Conservation (phyloP, 2,797 vertebrate genomes). For the Enteromius treurensis region DNA sequence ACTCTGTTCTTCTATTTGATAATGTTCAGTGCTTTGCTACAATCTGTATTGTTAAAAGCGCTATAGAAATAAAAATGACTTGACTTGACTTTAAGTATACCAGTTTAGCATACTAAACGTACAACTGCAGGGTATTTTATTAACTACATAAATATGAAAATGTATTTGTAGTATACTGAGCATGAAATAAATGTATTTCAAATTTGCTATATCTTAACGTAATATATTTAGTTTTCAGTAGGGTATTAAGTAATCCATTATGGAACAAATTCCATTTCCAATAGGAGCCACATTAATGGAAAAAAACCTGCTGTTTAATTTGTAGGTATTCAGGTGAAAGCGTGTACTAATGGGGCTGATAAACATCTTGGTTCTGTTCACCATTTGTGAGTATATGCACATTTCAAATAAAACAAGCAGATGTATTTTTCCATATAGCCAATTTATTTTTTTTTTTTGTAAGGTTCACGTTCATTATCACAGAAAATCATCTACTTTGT, state of each 20-base stretch:
- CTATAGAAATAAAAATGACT: no score
- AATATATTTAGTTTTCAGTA: no score
- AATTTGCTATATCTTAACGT: no score
- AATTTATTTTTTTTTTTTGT: background rate
- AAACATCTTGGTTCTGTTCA: background rate
- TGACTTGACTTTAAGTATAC: no score
- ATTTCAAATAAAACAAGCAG: background rate
- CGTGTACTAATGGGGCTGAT: background rate
- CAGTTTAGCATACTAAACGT: no score
- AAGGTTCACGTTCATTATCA: background rate
- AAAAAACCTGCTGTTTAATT: background rate
- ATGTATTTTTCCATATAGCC: background rate
- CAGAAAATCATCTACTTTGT: background rate
- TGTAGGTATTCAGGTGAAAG: background rate
- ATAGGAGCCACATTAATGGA: background rate
- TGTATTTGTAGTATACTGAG: no score
- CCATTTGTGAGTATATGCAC: background rate
- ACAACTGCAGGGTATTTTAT: no score
- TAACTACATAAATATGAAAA: no score
- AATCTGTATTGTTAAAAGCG: no score
- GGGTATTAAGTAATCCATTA: background rate
- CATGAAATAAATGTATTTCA: no score
- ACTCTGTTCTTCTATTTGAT: no score
- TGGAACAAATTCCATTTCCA: background rate
- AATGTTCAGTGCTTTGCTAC: no score